These are phyloP conservation scores for Aphidius colemani DNA, from an alignment of 2,888 invertebrate species.

Conservation along the genomic window DNA sequence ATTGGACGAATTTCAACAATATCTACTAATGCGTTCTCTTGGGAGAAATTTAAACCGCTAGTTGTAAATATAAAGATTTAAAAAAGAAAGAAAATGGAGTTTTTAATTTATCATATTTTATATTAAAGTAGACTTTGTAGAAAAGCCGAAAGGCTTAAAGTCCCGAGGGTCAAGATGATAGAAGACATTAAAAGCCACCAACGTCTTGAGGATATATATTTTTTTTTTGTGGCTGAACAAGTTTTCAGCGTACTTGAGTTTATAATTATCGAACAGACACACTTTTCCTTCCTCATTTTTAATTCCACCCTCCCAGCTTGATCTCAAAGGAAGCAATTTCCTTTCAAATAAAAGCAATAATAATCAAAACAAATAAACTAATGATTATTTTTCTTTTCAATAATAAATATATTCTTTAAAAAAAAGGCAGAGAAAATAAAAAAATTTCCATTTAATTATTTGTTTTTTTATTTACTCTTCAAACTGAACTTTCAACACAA, in stretches of 20 bases:
- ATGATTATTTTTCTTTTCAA: not conserved
- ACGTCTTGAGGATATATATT: no score
- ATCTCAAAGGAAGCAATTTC: not conserved
- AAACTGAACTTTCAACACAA: not conserved
- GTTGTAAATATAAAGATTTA: not conserved
- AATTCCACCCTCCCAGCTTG: not conserved
- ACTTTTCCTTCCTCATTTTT: not conserved
- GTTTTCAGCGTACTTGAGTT: conserved; percentile 11
- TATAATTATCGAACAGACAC: conserved; percentile 8
- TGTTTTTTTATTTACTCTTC: not conserved
- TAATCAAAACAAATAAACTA: not conserved
- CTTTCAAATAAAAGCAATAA: not conserved
- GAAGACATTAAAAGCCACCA: conserved; percentile 1
- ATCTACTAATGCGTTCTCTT: no score
- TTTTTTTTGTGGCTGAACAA: not conserved
- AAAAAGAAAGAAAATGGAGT: not conserved
- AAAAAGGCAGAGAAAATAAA: not conserved
- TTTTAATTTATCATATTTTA: not conserved
- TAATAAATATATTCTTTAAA: not conserved
- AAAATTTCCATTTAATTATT: not conserved
- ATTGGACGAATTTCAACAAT: no score
- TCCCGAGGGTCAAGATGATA: not conserved
- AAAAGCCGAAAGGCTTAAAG: not conserved
- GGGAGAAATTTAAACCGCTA: no score
- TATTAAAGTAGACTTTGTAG: not conserved